Conservation (phyloP, 2,113 vertebrate species). For the Larimichthys crocea region DNA sequence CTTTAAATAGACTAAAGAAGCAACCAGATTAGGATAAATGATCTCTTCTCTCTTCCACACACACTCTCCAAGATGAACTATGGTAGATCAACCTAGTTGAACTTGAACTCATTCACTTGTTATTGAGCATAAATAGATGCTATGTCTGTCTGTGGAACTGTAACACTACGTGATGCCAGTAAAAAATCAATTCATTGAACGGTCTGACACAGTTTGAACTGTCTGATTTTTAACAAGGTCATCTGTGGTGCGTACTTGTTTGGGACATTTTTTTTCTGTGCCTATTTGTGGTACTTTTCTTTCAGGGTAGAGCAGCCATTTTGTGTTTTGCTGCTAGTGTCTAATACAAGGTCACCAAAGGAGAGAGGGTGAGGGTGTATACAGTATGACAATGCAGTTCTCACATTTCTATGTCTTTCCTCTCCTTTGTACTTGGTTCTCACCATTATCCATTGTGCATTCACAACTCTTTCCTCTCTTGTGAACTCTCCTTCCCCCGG, state of each 20-base stretch:
- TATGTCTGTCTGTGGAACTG: neutral
- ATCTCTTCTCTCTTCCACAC: neutral
- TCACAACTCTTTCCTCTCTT: conserved; percentile 28
- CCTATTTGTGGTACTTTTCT: neutral
- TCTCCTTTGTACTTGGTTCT: conserved; percentile 20
- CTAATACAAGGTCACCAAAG: conserved; percentile 50
- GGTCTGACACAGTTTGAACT: neutral
- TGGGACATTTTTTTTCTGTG: neutral
- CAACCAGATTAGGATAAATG: conserved; percentile 53
- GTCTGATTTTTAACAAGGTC: neutral
- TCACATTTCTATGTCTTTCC: conserved; percentile 34
- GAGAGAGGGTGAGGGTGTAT: neutral
- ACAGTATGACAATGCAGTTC: neutral
- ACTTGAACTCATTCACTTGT: neutral
- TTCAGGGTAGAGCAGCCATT: conserved; percentile 44
- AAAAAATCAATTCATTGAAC: conserved; percentile 13
- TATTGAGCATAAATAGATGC: neutral
- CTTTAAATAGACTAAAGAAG: conserved; percentile 63
- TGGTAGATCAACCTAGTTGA: neutral
- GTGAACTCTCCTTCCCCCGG: conserved; percentile 5
- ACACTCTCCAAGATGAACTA: neutral
- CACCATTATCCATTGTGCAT: conserved; percentile 18
- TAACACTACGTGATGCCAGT: neutral
- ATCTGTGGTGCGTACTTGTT: neutral
- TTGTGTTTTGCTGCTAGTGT: conserved; percentile 35